These are phyloP conservation scores for Whitmania pigra DNA, from an alignment of 1,140 invertebrate genomes.

Conservation along the genomic window DNA sequence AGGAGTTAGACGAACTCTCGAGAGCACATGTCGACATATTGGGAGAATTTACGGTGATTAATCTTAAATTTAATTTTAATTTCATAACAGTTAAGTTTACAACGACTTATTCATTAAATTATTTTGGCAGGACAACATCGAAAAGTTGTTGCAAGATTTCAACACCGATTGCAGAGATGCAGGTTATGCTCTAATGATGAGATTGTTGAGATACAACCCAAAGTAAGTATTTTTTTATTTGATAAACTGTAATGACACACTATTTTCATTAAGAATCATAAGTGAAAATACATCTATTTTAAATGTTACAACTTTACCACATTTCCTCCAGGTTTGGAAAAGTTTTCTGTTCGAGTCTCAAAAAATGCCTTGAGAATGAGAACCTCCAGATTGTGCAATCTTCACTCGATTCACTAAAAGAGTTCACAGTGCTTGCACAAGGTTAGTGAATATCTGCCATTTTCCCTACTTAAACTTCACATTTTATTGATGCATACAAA, in stretches of 20 bases:
- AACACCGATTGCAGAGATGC: not conserved
- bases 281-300: too few relatives aligned
- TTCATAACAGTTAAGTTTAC: not conserved
- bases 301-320: too few relatives aligned
- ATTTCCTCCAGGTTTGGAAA: not conserved
- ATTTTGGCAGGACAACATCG: not conserved
- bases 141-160: not conserved
- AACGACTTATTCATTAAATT: not conserved
- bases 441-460: not conserved
- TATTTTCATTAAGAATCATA: not conserved
- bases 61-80: not conserved
- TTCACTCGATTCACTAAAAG: not conserved
- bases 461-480: too few relatives aligned
- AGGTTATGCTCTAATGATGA: conserved; percentile 1
- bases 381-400: not conserved
- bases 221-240: not conserved
- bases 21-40: not conserved
- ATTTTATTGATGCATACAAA: not conserved
- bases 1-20: not conserved
- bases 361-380: not conserved
- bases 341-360: not conserved
- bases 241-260: not conserved
- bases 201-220: not conserved
- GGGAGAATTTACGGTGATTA: not conserved
- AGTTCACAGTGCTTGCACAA: not conserved